Evolutionary conservation across 2,888 invertebrate genomes (phyloP), one percentile per base, ranked within the genome.

Genomic region (Merodon equestris): DNA sequence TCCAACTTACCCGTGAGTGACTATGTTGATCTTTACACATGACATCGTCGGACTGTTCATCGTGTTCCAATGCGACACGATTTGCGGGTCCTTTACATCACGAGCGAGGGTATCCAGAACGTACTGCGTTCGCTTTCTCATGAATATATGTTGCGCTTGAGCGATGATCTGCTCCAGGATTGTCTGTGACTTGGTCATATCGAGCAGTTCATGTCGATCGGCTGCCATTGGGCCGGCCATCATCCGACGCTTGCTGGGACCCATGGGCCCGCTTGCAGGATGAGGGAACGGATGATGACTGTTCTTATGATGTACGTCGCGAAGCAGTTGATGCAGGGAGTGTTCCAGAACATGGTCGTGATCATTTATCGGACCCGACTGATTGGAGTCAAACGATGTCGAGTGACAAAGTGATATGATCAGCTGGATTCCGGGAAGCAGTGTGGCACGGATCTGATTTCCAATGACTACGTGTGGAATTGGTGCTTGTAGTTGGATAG

Each of bases 281-380:
- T 97, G 97, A 0, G 98, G 97, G 90, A 97, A 95, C 5, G 97
- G 96, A 89, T 96, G 96, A 89, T 96, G 96, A 4, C 96, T 95
- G 89, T 97, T 96, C 85, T 94, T 94, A 87, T 96, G 94, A 89
- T 98, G 98, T 10, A 97, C 95, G 85, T 97, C 97, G 15, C 98
- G 91, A 67, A 98, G 90, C 70, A 98, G 89, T 88, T 98, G 98
- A 89, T 98, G 98, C 70, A 98, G 89, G 0, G 97, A 97, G 87
- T 98, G 98, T 87, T 98, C 98, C 82, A 98, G 89, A n/a, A 98
- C 98, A 86, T 97, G 97, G 89, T 98, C 97, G 86, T 98, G 97
- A 84, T 97, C 97, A 63, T 88, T 88, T 15, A 91, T 91, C 76
- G 88, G 89, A 0, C 87, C 88, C 3, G 88, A 84, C 40, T 87